Percentiles rank a stretch among this genome's conserved stretches.
phyloP scores from a whole-genome alignment of 1,140 invertebrate species.

The Piezodorus guildinii region DNA sequence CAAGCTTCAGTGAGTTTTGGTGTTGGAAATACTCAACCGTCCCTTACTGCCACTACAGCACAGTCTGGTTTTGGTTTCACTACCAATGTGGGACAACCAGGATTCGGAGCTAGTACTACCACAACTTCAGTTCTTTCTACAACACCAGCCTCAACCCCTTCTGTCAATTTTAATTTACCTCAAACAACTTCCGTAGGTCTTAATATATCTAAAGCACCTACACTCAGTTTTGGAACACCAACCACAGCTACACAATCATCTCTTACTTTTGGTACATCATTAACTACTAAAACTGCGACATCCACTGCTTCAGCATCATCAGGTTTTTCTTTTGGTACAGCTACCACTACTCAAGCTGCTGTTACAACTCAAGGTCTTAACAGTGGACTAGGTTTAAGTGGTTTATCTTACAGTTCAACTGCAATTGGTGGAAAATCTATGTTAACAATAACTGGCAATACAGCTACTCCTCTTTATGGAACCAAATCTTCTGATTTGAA shows the following conservation, averaged over 20 bases:
- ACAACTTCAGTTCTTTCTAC: not conserved
- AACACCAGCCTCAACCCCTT: not conserved
- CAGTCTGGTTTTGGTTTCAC: not conserved
- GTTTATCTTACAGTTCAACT: not conserved
- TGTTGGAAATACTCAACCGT: not conserved
- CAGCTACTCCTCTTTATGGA: not conserved
- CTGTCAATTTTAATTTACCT: too few relatives aligned
- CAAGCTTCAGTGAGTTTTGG: not conserved
- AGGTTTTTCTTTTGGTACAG: constrained; percentile 7
- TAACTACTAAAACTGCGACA: not conserved
- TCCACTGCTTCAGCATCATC: not conserved
- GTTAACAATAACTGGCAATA: constrained; percentile 10
- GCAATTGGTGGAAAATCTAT: constrained; percentile 10
- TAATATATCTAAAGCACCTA: not conserved
- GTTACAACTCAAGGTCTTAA: not conserved
- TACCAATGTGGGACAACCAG: not conserved
- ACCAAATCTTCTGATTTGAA: not conserved
- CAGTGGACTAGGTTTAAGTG: not conserved
- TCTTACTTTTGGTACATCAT: constrained; percentile 1
- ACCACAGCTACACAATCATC: not conserved
- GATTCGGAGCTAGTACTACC: not conserved
- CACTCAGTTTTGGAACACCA: not conserved
- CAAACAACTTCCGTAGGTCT: not conserved
- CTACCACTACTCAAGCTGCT: not conserved
- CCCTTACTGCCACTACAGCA: not conserved